Conservation (phyloP, 1,140 invertebrate genomes). For the Venustaconcha ellipsiformis region DNA sequence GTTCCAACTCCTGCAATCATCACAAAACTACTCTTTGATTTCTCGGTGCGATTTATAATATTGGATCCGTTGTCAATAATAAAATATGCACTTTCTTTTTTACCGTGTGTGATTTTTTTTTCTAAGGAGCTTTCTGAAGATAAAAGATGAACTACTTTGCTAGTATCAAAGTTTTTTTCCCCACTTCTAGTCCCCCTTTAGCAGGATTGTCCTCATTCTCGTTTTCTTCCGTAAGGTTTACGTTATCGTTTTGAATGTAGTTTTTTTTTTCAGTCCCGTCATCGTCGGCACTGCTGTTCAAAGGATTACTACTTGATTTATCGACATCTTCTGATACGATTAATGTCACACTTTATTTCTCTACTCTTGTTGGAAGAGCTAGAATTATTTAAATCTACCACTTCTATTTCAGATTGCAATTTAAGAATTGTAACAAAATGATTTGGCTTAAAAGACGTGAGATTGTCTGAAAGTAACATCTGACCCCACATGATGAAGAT, state of each 20-base stretch:
- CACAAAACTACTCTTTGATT: conserved; percentile 5
- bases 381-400: too few species aligned
- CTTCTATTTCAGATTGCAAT: too few species aligned
- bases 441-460: conserved; percentile 11
- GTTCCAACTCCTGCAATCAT: conserved; percentile 20
- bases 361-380: not conserved
- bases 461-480: conserved; percentile 21
- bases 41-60: not conserved
- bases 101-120: conserved; percentile 11
- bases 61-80: conserved; percentile 9
- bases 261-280: conserved; percentile 13
- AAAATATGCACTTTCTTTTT: too few species aligned
- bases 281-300: not conserved
- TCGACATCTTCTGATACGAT: conserved; percentile 13
- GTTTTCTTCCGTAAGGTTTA: conserved; percentile 6
- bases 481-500: not conserved
- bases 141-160: not conserved
- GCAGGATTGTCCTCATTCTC: not conserved
- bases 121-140: not conserved
- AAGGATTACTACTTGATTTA: not conserved
- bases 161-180: not conserved
- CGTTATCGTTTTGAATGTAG: not conserved
- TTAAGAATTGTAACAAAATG: conserved; percentile 7
- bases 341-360: not conserved
- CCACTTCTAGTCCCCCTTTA: not conserved